phyloP scores from a whole-genome alignment of 2,888 invertebrate genomes.

The Pinctada fucata region DNA sequence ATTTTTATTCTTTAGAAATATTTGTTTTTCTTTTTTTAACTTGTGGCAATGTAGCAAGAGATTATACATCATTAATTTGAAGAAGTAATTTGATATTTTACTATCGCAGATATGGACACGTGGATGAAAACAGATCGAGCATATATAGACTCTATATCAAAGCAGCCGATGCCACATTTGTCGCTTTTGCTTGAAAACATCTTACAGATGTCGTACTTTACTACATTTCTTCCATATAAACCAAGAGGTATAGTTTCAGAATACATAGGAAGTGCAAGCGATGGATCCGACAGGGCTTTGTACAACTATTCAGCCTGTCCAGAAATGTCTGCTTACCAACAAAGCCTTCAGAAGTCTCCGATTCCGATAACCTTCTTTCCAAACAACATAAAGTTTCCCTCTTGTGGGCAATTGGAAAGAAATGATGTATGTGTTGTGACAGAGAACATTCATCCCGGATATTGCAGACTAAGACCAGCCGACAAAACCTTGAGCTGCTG shows the following conservation, averaged over 20 bases:
- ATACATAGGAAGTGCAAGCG: conserved; percentile 10
- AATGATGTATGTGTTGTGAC: conserved; percentile 17
- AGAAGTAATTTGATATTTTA: neutral
- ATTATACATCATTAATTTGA: too few species aligned
- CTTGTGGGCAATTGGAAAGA: neutral
- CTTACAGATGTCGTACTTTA: neutral
- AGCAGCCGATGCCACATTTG: neutral
- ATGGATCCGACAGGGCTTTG: neutral
- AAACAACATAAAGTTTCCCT: neutral
- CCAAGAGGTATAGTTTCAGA: neutral
- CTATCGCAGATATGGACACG: neutral
- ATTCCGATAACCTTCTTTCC: neutral
- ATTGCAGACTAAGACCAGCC: conserved; percentile 18
- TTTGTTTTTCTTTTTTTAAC: too few species aligned
- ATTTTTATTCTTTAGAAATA: too few species aligned
- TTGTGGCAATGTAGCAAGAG: too few species aligned
- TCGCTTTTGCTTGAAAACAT: neutral
- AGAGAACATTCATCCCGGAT: conserved; percentile 20
- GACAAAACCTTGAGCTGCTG: neutral
- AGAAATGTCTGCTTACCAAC: neutral
- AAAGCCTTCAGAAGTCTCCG: neutral
- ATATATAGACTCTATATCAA: neutral
- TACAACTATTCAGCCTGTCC: neutral
- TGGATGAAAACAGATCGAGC: too few species aligned
- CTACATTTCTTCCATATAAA: neutral